phyloP scores from a whole-genome alignment of 2,797 vertebrate species.

The Schizopygopsis malacanthus region DNA sequence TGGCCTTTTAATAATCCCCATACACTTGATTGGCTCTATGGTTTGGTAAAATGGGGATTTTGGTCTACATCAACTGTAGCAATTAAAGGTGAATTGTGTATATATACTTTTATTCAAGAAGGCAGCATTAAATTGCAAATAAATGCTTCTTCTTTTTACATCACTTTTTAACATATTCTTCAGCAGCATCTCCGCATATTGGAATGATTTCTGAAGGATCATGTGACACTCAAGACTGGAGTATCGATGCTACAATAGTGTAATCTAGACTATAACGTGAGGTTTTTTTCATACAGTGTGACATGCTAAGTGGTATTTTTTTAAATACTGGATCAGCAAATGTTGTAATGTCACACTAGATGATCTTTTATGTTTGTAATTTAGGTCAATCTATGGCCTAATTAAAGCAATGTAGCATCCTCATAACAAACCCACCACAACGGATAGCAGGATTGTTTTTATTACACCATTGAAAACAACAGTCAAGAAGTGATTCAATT shows the following conservation, averaged over 20 bases:
- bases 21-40: no score
- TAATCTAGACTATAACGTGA: neutral
- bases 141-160: no score
- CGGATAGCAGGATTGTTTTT: neutral
- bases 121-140: neutral
- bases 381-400: neutral
- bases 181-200: neutral
- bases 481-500: neutral
- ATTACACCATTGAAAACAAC: neutral
- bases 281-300: neutral
- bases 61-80: neutral
- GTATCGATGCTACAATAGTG: neutral
- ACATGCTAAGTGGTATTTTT: neutral
- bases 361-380: neutral
- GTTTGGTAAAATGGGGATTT: neutral
- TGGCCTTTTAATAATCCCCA: no score
- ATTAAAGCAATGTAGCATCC: neutral
- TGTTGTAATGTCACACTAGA: neutral
- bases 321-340: neutral
- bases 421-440: neutral
- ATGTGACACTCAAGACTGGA: neutral
- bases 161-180: neutral
- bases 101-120: neutral
- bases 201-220: neutral
- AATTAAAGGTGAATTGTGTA: neutral